Conservation (phyloP, 2,113 vertebrate genomes). For the Pseudolaguvia tuberculata region DNA sequence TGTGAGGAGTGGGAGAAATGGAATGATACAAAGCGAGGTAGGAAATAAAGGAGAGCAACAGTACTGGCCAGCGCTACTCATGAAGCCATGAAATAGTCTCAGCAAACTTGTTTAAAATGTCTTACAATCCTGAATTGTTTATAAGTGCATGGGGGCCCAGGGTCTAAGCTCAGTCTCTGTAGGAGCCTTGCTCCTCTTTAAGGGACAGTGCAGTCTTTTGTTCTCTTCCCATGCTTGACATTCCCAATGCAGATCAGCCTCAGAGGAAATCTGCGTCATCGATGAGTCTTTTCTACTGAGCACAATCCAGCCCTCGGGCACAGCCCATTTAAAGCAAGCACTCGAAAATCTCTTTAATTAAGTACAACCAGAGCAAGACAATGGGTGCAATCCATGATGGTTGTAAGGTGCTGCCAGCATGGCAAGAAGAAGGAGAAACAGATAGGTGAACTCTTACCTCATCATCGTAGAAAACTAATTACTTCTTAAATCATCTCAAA, state of each 20-base stretch:
- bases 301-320: conserved; percentile 45
- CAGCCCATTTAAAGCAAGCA: conserved; percentile 32
- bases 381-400: conserved; percentile 37
- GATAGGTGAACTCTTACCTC: too few species aligned
- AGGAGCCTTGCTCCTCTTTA: conserved; percentile 54
- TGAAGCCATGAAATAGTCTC: not conserved
- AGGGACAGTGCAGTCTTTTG: conserved; percentile 71
- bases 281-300: conserved; percentile 42
- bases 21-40: conserved; percentile 26
- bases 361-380: conserved; percentile 34
- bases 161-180: conserved; percentile 29
- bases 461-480: too few species aligned
- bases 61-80: not conserved
- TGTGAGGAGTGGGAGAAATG: conserved; percentile 38
- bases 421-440: conserved; percentile 11
- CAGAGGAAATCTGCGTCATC: conserved; percentile 35
- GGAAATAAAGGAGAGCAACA: conserved; percentile 15
- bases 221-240: conserved; percentile 64
- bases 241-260: conserved; percentile 64
- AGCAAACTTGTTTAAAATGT: not conserved
- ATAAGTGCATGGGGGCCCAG: conserved; percentile 22
- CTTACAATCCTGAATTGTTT: not conserved
- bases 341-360: conserved; percentile 48
- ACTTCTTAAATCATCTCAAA: not conserved
- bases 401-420: conserved; percentile 39